Base-by-base conservation (phyloP, 2,797 vertebrate genomes). In the Chelon auratus region DNA sequence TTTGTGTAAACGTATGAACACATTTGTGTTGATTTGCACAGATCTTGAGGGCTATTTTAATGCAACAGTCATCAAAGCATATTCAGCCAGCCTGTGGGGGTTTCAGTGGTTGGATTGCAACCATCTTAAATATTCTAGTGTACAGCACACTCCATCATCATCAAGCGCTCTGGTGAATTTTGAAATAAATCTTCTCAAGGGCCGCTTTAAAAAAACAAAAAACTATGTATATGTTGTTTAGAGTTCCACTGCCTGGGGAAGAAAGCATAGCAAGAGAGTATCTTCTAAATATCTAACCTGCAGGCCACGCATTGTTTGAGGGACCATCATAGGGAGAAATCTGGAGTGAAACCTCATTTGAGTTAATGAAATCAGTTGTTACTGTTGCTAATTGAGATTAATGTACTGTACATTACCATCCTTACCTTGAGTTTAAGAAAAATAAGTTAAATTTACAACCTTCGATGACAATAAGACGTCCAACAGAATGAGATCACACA, bases 31-130 rank as follows among this genome's bases (percentile, higher is more conserved):
- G 55, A 79, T 86, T 62, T 68, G 30, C 77, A 73, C n/a, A n/a
- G 74, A 67, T 82, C 87, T 77, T 77, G 47, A 8, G 62, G 83
- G 82, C 68, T 80, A 13, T 80, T 80, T 68, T 67, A 83, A 86
- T 84, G 72, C 79, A 80, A 63, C 56, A 59, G 55, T 80, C 85
- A 88, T 91, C 86, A 90, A 90, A 89, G 85, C 68, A 45, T 20
- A 72, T 60, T 58, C 61, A 71, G 45, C n/a, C 26, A 43, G 62
- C 84, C 83, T 77, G 70, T 57, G 48, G 83, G 73, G 84, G 66
- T 68, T 88, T 83, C 13, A 61, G 43, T 26, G 11, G 74, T 73
- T 22, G n/a, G 48, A 79, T 52, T 63, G 55, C 77, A 80, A 68
- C 63, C 55, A 82, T 61, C 52, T 77, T 78, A 70, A 72, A 53